These are phyloP conservation scores for Himalopsyche anomala DNA, from an alignment of 2,888 invertebrate genomes.

Conservation along the genomic window DNA sequence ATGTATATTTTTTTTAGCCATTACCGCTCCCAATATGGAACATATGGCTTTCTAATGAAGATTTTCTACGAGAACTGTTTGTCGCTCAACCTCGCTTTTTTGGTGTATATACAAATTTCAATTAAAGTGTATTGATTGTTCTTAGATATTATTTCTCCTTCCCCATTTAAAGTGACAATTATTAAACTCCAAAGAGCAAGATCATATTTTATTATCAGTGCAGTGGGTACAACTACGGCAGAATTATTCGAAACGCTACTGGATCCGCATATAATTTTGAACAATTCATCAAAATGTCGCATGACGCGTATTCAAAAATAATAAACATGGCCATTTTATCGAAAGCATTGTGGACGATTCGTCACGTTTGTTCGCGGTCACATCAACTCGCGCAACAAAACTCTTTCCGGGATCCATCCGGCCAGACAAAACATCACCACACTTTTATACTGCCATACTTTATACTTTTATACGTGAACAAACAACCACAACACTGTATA, in stretches of 20 bases:
- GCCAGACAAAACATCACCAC: neutral
- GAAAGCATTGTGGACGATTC: slow-evolving; percentile 26
- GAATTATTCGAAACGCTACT: neutral
- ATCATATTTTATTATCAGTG: too few species aligned
- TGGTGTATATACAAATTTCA: too few species aligned
- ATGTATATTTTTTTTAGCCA: too few species aligned
- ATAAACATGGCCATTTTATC: neutral
- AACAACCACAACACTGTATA: neutral
- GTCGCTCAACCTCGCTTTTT: too few species aligned
- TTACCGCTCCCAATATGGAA: too few species aligned
- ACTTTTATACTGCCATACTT: neutral
- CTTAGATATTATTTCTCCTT: too few species aligned
- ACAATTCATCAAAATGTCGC: slow-evolving; percentile 2
- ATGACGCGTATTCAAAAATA: neutral
- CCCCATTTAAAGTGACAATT: too few species aligned
- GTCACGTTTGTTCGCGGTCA: slow-evolving; percentile 5
- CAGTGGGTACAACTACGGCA: too few species aligned
- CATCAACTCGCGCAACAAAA: slow-evolving; percentile 13
- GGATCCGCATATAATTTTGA: neutral
- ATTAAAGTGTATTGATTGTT: too few species aligned
- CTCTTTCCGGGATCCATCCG: slow-evolving; percentile 4
- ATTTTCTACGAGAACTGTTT: too few species aligned
- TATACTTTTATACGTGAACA: neutral
- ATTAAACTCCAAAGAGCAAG: too few species aligned
- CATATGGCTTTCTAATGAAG: too few species aligned